Percentiles rank a stretch among this genome's conserved stretches.
Conservation (phyloP, 2,797 vertebrate species). For the Heterohyrax brucei region DNA sequence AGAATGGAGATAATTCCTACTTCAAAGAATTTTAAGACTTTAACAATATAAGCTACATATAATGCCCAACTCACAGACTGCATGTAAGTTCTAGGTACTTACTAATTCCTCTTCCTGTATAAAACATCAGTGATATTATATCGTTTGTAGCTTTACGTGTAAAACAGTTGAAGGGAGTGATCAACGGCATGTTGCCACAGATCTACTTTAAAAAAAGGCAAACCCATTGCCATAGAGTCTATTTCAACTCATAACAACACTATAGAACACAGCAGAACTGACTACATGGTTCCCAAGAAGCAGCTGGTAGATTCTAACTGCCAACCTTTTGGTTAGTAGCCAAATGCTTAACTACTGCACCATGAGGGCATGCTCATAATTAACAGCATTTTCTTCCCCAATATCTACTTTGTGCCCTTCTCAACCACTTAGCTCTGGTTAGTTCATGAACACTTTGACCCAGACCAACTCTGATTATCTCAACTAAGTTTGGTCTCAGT, state of each 20-base stretch:
- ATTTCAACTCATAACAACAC: too few relatives aligned
- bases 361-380: background rate
- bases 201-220: background rate
- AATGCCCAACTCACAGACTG: background rate
- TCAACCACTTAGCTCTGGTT: background rate
- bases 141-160: background rate
- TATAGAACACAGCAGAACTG: too few relatives aligned
- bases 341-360: too few relatives aligned
- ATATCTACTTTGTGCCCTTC: background rate
- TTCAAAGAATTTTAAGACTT: constrained; percentile 45
- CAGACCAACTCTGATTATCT: constrained; percentile 42
- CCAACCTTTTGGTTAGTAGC: too few relatives aligned
- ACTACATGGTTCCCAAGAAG: too few relatives aligned
- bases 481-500: constrained; percentile 32
- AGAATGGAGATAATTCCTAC: constrained; percentile 19
- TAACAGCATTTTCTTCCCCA: background rate
- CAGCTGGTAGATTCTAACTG: too few relatives aligned
- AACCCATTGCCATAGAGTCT: too few relatives aligned
- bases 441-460: background rate
- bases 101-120: background rate
- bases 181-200: background rate
- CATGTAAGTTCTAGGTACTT: background rate
- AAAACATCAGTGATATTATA: constrained; percentile 6
- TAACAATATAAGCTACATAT: constrained; percentile 10
- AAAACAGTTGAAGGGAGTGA: constrained; percentile 17